Evolutionary conservation across 1,140 invertebrate genomes (phyloP).

Genomic region (Schlechtendalia chinensis): DNA sequence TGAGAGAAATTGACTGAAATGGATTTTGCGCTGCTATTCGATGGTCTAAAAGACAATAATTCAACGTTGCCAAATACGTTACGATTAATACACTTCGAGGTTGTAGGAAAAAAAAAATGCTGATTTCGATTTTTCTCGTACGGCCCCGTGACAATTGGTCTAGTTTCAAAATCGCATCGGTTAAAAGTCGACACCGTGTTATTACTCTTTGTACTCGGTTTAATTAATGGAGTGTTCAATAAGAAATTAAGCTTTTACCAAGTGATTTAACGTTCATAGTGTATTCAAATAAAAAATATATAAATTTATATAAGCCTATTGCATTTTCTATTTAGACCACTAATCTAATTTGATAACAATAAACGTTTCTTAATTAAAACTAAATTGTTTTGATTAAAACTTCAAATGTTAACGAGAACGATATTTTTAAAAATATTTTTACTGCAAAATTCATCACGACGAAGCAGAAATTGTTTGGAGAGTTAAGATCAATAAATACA

Average conservation of each 20-base stretch:
- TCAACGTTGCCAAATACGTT: slow-evolving; percentile 28
- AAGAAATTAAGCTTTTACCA: background rate
- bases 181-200: background rate
- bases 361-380: too few species aligned
- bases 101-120: slow-evolving; percentile 23
- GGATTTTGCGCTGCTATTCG: slow-evolving; percentile 8
- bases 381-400: too few species aligned
- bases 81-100: slow-evolving; percentile 47
- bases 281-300: too few species aligned
- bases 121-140: slow-evolving; percentile 44
- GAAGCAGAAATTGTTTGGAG: too few species aligned
- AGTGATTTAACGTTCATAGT: too few species aligned
- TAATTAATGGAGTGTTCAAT: slow-evolving; percentile 7
- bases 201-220: slow-evolving; percentile 1
- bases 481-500: too few species aligned
- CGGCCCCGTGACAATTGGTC: background rate
- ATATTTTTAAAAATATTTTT: too few species aligned
- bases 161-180: slow-evolving; percentile 1
- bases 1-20: slow-evolving; percentile 31
- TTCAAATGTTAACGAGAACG: too few species aligned
- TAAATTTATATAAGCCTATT: too few species aligned
- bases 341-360: too few species aligned
- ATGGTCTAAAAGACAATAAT: slow-evolving; percentile 44
- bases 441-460: too few species aligned
- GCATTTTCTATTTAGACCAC: too few species aligned